Evolutionary conservation across 2,797 vertebrate species (phyloP), one percentile per base, ranked within the genome.

Genomic region (Varecia variegata): DNA sequence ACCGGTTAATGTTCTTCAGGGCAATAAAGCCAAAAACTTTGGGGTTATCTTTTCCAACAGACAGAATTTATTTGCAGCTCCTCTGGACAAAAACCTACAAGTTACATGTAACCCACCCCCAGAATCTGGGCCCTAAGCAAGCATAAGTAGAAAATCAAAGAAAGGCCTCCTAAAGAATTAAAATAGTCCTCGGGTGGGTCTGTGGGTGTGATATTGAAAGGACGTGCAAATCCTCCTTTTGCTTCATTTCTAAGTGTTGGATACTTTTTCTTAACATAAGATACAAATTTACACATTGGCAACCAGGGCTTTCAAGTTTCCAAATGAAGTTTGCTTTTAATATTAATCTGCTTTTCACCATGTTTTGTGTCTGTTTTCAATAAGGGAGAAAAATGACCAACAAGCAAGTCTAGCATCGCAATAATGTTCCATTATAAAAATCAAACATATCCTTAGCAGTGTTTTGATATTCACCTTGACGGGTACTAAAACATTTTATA

Each of bases 221-320:
- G 21, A 81, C 47, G 23, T 9, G 25, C 30, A 43, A 40, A 15
- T 50, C 7, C 15, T 81, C 60, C 73, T 62, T 79, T 85, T 56
- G 60, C 60, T 17, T 83, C 40, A 50, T 77, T 96, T 79, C 77
- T 85, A 70, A 92, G 73, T 65, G 82, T 68, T 94, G 90, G 94
- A 94, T 30, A 32, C 32, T 71, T 86, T 89, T 74, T 83, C 86
- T 83, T 79, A 90, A 90, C 90, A 82, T 90, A 87, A 96, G 94
- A 94, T 70, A 95, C 84, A 79, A 92, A 96, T 96, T 94, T 84
- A 95, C 94, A 93, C 91, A 95, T 68, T 97, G 96, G 97, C 96
- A 96, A 65, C 65, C 5, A 7, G 21, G 43, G 58, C 76, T 84
- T 84, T 87, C 86, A 62, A 77, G 60, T 91, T 96, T 93, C 93